Evolutionary conservation across 2,888 invertebrate genomes (phyloP).

Genomic region (Lepidocyrtinus sp.): DNA sequence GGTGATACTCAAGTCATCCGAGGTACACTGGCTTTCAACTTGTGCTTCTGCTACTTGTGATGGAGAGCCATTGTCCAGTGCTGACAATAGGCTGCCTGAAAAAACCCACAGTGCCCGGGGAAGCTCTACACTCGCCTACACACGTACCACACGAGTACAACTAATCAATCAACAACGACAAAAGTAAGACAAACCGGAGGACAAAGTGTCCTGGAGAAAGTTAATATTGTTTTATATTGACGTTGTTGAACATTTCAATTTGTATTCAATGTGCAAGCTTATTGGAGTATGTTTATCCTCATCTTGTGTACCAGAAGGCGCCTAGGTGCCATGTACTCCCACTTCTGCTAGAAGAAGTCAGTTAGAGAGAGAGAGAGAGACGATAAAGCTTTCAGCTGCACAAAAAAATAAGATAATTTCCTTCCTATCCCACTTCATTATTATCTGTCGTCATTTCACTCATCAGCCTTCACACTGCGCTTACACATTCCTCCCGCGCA

Average conservation of each 20-base stretch:
- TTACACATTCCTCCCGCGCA: too few species aligned
- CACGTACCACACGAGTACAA: not conserved
- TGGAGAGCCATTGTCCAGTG: conserved; percentile 41
- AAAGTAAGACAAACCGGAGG: conserved; percentile 2
- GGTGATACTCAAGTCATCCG: conserved; percentile 34
- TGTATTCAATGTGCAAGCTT: conserved; percentile 6
- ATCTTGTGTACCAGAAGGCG: not conserved
- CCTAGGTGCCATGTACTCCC: not conserved
- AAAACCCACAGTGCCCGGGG: conserved; percentile 12
- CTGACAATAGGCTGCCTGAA: conserved; percentile 43
- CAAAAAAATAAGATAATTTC: too few species aligned
- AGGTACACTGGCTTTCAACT: conserved; percentile 23
- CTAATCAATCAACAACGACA: conserved; percentile 26
- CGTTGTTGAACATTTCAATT: not conserved
- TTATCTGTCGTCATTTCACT: too few species aligned
- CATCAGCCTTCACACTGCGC: too few species aligned
- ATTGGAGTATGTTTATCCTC: not conserved
- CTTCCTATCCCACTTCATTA: too few species aligned
- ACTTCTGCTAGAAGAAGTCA: conserved; percentile 4
- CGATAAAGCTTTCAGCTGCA: too few species aligned
- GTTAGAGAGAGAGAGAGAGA: not conserved
- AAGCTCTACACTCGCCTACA: not conserved
- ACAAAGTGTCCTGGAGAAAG: conserved; percentile 15
- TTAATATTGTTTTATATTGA: not conserved
- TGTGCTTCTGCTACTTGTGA: conserved; percentile 25